Conservation (phyloP, 2,797 vertebrate species). For the Periparus ater region DNA sequence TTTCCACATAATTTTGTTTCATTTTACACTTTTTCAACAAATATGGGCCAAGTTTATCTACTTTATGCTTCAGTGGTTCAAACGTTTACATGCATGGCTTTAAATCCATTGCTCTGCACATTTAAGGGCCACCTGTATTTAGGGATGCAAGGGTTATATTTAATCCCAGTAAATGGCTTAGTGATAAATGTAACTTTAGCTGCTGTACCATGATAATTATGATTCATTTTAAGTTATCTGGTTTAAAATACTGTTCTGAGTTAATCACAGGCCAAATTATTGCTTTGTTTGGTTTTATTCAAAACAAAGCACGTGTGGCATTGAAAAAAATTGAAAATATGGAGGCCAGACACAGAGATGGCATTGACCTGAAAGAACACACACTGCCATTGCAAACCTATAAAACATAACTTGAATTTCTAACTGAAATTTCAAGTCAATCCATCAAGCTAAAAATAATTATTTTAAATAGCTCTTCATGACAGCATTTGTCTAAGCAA, state of each 20-base stretch:
- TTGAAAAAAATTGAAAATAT: not conserved
- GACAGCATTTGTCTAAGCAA: not conserved
- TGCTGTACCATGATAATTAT: not conserved
- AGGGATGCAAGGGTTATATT: not conserved
- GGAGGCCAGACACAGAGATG: not conserved
- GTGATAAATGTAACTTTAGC: not conserved
- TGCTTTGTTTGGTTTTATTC: not conserved
- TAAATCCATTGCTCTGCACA: not conserved
- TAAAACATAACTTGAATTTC: not conserved
- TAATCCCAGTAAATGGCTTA: not conserved
- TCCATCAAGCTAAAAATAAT: not conserved
- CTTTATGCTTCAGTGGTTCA: not conserved
- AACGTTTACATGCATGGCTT: not conserved
- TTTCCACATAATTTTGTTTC: not conserved
- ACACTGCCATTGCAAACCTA: not conserved
- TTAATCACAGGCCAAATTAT: not conserved
- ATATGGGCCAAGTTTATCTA: not conserved
- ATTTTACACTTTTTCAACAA: constrained; percentile 1
- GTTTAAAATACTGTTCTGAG: not conserved
- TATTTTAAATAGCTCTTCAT: not conserved
- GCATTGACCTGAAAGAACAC: not conserved
- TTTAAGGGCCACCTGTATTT: not conserved
- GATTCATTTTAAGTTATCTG: not conserved
- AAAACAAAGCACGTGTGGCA: not conserved
- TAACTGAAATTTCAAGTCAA: not conserved